phyloP scores from a whole-genome alignment of 1,140 invertebrate genomes.

The Diuraphis noxia region DNA sequence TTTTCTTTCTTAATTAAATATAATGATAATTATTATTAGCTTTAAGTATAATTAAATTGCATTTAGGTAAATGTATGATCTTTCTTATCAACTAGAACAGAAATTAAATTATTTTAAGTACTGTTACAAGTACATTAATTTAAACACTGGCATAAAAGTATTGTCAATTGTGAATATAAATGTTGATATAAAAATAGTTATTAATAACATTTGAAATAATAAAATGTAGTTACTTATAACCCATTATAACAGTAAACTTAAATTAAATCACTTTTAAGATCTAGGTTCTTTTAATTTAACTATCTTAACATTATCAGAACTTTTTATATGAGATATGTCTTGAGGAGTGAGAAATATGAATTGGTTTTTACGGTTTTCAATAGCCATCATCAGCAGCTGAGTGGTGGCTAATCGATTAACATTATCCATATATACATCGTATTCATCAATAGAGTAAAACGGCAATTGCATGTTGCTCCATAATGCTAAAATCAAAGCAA shows the following conservation, averaged over 20 bases:
- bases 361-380: slow-evolving; percentile 66
- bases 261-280: not conserved
- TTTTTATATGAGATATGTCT: slow-evolving; percentile 65
- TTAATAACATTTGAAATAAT: too few relatives aligned
- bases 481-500: slow-evolving; percentile 89
- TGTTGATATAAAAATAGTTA: too few relatives aligned
- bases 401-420: slow-evolving; percentile 47
- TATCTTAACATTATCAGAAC: slow-evolving; percentile 26
- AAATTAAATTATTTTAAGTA: not conserved
- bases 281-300: slow-evolving; percentile 48
- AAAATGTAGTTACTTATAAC: not conserved
- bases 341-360: slow-evolving; percentile 78
- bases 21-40: not conserved
- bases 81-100: not conserved
- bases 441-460: slow-evolving; percentile 96
- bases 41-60: not conserved
- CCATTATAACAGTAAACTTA: not conserved
- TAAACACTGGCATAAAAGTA: not conserved
- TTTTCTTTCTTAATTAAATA: too few relatives aligned
- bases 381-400: slow-evolving; percentile 65
- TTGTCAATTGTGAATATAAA: not conserved
- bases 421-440: slow-evolving; percentile 92
- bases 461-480: slow-evolving; percentile 90
- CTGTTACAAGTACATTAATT: not conserved
- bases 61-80: not conserved